Evolutionary conservation across 2,797 vertebrate genomes (phyloP).

Genomic region (Anguilla anguilla): DNA sequence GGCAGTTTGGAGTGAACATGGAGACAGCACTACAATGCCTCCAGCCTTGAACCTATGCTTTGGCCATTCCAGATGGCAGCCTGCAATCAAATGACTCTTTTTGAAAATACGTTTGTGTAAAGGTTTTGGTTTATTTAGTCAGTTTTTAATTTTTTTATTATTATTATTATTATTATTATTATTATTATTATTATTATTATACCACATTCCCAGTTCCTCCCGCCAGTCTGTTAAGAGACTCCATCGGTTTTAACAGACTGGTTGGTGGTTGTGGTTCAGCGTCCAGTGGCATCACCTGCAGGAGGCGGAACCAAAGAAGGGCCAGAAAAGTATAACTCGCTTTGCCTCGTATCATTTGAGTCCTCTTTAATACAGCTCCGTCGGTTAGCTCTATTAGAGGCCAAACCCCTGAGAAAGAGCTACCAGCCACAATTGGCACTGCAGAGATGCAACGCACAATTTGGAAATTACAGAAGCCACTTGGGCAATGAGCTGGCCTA

Average conservation of each 20-base stretch:
- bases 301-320: not conserved
- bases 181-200: not conserved
- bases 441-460: not conserved
- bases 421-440: not conserved
- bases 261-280: not conserved
- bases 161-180: not conserved
- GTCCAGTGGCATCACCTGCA: not conserved
- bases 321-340: not conserved
- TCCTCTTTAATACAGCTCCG: not conserved
- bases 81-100: constrained; percentile 16
- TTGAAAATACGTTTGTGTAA: not conserved
- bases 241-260: not conserved
- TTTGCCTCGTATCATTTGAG: not conserved
- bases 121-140: not conserved
- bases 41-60: constrained; percentile 30
- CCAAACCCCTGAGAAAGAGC: not conserved
- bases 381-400: not conserved
- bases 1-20: constrained; percentile 55
- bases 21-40: constrained; percentile 22
- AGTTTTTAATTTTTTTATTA: not conserved
- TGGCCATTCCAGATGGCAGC: constrained; percentile 42
- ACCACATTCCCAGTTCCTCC: not conserved
- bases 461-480: not conserved
- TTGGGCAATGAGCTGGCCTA: not conserved
- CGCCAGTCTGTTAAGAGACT: not conserved